Base-by-base conservation (phyloP, 1,140 invertebrate genomes). In the Hydropsyche tenuis region DNA sequence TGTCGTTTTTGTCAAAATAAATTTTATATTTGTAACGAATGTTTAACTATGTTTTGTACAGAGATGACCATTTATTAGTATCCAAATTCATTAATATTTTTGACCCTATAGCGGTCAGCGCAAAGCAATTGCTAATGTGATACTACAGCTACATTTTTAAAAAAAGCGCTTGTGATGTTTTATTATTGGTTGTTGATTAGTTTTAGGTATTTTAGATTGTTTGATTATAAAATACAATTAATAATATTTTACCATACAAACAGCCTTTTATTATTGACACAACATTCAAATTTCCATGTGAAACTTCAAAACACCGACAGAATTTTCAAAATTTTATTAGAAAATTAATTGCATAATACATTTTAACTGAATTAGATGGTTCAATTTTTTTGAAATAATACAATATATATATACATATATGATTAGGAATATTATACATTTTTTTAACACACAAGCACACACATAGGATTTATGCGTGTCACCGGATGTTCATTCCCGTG, bases 311-410 rank as follows among this genome's bases (percentile, higher is more conserved):
- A 23, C 37, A 69, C 7, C 14, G 4, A 48, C n/a, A 46, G 42
- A 3, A 12, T 43, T 48, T 69, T 25, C 4, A 7, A 69, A 42
- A 46, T 75, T 75, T 75, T 75, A 75, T 75, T 75, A 75, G 48
- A 75, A 75, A 75, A 75, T 72, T 75, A 70, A 72, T 70, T 53
- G 70, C 48, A 73, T 76, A 73, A 76, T 76, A 76, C 72, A 76
- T 70, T 73, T 76, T 69, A 76, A 76, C 71, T 76, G 71, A 76
- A 51, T 69, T 37, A 63, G 46, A 43, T 48, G 30, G 30, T 37
- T 37, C 30, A 37, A 4, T 4, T 4, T 37, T 37, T 4, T 4
- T 3, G 9, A 37, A 37, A 4, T 4, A 37, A 4, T 4, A 37
- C 3, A 4, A 37, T 37, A 4, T 37, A 37, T 23, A 66, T 66